A percentile compares a stretch with the other conserved stretches of the same genome.
Conservation (phyloP, 2,888 invertebrate genomes). For the Odontothrips loti region DNA sequence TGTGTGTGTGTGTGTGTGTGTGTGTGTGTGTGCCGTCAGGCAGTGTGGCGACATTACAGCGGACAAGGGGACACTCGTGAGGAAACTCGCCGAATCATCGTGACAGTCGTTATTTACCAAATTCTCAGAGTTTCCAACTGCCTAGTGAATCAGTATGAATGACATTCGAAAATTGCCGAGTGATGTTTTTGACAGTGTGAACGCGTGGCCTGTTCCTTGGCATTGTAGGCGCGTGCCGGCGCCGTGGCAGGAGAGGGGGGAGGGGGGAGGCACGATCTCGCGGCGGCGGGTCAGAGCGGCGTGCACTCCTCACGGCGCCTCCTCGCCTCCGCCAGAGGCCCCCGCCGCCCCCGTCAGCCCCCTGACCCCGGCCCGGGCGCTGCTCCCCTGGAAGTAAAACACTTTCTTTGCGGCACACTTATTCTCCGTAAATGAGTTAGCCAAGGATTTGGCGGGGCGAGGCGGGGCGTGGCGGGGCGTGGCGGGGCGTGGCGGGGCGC, state of each 20-base stretch:
- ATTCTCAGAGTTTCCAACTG: too few species aligned
- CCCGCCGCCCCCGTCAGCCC: background rate
- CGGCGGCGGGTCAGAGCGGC: background rate
- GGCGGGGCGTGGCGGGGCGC: background rate
- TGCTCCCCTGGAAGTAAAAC: background rate
- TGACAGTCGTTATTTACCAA: too few species aligned
- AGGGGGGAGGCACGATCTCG: background rate
- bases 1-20: too few species aligned
- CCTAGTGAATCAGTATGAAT: too few species aligned
- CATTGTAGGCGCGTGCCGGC: too few species aligned
- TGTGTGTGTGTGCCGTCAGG: too few species aligned
- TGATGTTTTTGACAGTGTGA: too few species aligned
- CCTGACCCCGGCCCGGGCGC: background rate
- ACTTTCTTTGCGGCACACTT: slow-evolving; percentile 24
- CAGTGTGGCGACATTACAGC: too few species aligned
- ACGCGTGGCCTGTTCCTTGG: too few species aligned
- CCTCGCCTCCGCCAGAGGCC: background rate
- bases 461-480: slow-evolving; percentile 2
- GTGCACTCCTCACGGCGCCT: background rate
- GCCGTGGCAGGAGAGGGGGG: background rate
- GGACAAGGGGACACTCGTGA: too few species aligned
- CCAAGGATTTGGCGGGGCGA: background rate
- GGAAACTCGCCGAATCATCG: too few species aligned
- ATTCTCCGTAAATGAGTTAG: slow-evolving; percentile 2
- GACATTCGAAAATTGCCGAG: too few species aligned